Base-by-base conservation (phyloP, 2,888 invertebrate genomes). In the Adineta ricciae region DNA sequence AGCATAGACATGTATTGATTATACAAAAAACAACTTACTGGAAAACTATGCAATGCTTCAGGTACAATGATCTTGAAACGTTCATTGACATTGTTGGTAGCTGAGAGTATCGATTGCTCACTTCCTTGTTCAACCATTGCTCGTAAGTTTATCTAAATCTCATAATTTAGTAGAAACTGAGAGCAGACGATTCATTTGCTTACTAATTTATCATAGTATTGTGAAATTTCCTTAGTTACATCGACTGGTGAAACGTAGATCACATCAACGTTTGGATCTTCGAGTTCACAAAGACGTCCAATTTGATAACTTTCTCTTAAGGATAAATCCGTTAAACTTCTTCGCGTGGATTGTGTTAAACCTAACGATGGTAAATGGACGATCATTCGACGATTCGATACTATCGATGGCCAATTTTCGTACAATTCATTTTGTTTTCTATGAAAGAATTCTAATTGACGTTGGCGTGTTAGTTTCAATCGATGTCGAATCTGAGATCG, bases 281-380 rank as follows among this genome's bases (percentile, higher is more conserved):
- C 50, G 88, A 90, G 88, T 85, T 90, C 90, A 88, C 90, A 90
- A 9, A 90, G 87, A 49, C 90, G 86, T 9, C 89, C 88, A 89
- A 90, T 90, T 88, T 90, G 90, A 41, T 88, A 88, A 87, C 90
- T 90, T 86, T 90, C 90, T 54, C 88, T 86, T 49, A 90, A 88
- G 83, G 88, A 88, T 86, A 90, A 88, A 85, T 90, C 89, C 73
- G 87, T 87, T 83, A 90, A 88, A 85, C 87, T 88, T 78, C 89
- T 88, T 84, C 90, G 86, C 27, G 90, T 88, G n/a, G 87, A 87
- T 86, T 89, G 89, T 9, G 87, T 86, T 50, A 89, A 87, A 8
- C 90, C 90, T n/a, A 90, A 88, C 7, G 90, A 90, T 11, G 90
- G 90, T 36, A 90, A 87, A 86, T 90, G 90, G 46, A 90, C 89